phyloP scores from a whole-genome alignment of 2,888 invertebrate species.

The Belgica antarctica region DNA sequence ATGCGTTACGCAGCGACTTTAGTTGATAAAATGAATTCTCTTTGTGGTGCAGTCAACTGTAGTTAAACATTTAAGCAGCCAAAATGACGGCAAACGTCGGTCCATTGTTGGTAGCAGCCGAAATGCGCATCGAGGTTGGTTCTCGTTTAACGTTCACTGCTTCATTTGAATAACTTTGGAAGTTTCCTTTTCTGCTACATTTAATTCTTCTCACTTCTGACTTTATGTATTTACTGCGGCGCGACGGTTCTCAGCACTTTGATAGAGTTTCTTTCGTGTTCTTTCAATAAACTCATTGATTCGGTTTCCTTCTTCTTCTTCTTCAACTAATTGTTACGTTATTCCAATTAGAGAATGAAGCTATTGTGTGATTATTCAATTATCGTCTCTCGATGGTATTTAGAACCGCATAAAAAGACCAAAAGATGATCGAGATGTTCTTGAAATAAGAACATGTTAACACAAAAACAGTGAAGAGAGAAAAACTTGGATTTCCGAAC shows the following conservation, averaged over 20 bases:
- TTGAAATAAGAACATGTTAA: not conserved
- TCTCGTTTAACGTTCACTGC: not conserved
- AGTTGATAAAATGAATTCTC: not conserved
- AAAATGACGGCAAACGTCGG: slow-evolving; percentile 14
- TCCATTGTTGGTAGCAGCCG: not conserved
- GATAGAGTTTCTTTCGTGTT: not conserved
- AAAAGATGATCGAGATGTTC: not conserved
- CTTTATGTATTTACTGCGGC: no score
- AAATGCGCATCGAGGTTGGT: slow-evolving; percentile 20
- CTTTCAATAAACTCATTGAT: slow-evolving; percentile 6
- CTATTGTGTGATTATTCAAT: slow-evolving; percentile 5
- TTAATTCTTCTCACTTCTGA: slow-evolving; percentile 12
- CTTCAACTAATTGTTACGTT: not conserved
- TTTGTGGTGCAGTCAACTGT: not conserved
- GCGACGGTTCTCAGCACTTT: no score
- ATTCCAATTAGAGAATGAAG: not conserved
- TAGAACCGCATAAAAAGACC: not conserved
- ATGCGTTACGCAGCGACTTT: not conserved
- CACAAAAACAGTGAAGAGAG: not conserved
- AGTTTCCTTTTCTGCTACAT: slow-evolving; percentile 22
- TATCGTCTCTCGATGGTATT: slow-evolving; percentile 8
- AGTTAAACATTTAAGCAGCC: not conserved
- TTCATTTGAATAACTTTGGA: slow-evolving; percentile 26
- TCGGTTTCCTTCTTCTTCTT: not conserved
- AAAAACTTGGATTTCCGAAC: not conserved